Conservation (phyloP, 1,140 invertebrate genomes). For the Pachyrhynchus sulphureomaculatus region DNA sequence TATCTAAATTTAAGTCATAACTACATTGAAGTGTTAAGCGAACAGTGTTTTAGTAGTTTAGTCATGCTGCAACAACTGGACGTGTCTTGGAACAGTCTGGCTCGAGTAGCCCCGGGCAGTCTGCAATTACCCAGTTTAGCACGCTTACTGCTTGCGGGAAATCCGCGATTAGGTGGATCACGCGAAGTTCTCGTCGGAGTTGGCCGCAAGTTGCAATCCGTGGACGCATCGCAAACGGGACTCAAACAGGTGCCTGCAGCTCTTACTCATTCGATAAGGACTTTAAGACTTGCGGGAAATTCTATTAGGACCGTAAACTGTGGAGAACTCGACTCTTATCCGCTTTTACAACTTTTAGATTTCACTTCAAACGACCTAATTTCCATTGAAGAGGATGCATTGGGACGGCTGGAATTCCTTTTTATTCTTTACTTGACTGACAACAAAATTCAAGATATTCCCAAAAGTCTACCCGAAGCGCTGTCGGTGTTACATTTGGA, state of each 20-base stretch:
- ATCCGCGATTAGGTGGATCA: constrained; percentile 62
- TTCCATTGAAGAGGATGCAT: constrained; percentile 81
- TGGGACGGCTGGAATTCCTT: constrained; percentile 79
- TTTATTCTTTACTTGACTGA: constrained; percentile 76
- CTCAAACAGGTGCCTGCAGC: constrained; percentile 78
- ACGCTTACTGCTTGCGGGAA: constrained; percentile 73
- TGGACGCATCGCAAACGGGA: constrained; percentile 80
- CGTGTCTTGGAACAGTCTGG: constrained; percentile 74
- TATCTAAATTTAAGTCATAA: constrained; percentile 73
- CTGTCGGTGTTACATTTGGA: constrained; percentile 64
- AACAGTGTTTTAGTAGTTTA: constrained; percentile 64
- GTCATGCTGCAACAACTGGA: constrained; percentile 74
- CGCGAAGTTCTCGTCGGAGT: constrained; percentile 63
- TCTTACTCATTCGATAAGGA: constrained; percentile 79
- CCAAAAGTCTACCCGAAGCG: constrained; percentile 64
- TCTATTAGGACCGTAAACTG: constrained; percentile 62
- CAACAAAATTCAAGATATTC: constrained; percentile 68
- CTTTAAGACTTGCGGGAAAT: constrained; percentile 77
- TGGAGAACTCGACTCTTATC: constrained; percentile 89
- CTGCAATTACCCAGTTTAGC: constrained; percentile 75
- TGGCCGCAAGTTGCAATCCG: constrained; percentile 70
- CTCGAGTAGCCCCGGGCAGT: constrained; percentile 67
- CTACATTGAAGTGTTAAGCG: constrained; percentile 59
- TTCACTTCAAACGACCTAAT: constrained; percentile 76
- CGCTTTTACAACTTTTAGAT: constrained; percentile 76